Evolutionary conservation across 2,113 vertebrate genomes (phyloP).

Genomic region (Peromyscus polionotus): DNA sequence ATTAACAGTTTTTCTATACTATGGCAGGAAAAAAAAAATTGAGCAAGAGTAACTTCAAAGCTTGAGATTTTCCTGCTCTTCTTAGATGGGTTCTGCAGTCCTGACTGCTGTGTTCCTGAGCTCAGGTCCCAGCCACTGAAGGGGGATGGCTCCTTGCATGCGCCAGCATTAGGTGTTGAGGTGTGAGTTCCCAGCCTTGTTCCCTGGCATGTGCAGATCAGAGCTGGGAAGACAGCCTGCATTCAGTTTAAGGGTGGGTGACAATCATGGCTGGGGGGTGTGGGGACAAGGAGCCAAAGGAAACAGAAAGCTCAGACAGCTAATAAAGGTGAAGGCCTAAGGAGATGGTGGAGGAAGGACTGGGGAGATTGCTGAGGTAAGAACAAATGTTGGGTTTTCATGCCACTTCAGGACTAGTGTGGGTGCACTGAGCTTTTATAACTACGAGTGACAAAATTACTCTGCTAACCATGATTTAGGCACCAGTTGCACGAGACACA

Average conservation of each 20-base stretch:
- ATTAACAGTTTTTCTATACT: not conserved
- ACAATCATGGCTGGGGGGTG: not conserved
- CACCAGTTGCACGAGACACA: constrained; percentile 40
- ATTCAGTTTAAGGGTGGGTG: constrained; percentile 23
- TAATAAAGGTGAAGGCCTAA: constrained; percentile 23
- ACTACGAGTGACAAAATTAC: not conserved
- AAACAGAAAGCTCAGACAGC: constrained; percentile 48
- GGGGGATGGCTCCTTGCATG: too few species aligned
- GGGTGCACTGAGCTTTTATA: not conserved
- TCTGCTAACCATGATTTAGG: constrained; percentile 41
- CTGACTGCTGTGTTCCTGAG: not conserved
- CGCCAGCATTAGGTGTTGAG: not conserved
- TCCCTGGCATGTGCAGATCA: not conserved
- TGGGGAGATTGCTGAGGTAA: not conserved
- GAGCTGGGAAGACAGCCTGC: not conserved
- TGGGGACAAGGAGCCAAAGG: constrained; percentile 29
- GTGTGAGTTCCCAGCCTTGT: not conserved
- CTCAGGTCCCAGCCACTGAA: not conserved
- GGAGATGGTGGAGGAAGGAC: not conserved
- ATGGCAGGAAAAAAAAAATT: not conserved
- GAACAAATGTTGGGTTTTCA: constrained; percentile 9
- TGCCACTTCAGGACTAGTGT: not conserved
- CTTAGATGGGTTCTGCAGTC: not conserved
- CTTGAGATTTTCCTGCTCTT: not conserved
- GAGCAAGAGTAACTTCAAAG: not conserved